Conservation (phyloP, 37 sponge, comb jelly and placozoan species). For the Oopsacas minuta region DNA sequence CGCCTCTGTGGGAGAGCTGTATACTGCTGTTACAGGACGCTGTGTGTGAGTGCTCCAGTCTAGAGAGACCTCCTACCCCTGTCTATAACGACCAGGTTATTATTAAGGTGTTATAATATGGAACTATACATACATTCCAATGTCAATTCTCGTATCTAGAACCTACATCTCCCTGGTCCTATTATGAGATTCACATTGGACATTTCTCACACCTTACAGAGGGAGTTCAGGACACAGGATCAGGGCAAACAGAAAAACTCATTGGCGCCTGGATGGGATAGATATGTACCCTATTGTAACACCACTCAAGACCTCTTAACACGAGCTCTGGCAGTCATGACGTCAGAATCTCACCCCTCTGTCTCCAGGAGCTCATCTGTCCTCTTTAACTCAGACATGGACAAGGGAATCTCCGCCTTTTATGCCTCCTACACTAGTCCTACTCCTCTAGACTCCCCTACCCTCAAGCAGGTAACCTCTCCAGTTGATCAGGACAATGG, state of each 20-base stretch:
- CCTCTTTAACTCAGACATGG: conserved; percentile 10
- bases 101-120: not conserved
- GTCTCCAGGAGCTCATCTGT: not conserved
- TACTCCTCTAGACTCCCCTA: not conserved
- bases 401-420: not conserved
- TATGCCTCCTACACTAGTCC: not conserved
- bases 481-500: not conserved
- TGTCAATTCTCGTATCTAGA: conserved; percentile 4
- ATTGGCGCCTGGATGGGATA: not conserved
- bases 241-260: not conserved
- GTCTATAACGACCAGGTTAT: conserved; percentile 12
- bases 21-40: conserved; percentile 14
- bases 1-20: conserved; percentile 16
- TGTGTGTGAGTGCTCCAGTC: not conserved
- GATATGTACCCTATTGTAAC: not conserved
- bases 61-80: conserved; percentile 6
- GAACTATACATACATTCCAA: not conserved
- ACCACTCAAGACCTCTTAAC: not conserved
- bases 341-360: not conserved
- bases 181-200: conserved; percentile 56
- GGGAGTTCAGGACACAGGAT: conserved; percentile 8
- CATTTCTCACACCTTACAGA: conserved; percentile 16
- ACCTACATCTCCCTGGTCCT: conserved; percentile 66
- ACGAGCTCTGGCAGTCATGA: not conserved
- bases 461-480: not conserved